phyloP scores from a whole-genome alignment of 2,797 vertebrate genomes.

The Gymnothorax reevesii region DNA sequence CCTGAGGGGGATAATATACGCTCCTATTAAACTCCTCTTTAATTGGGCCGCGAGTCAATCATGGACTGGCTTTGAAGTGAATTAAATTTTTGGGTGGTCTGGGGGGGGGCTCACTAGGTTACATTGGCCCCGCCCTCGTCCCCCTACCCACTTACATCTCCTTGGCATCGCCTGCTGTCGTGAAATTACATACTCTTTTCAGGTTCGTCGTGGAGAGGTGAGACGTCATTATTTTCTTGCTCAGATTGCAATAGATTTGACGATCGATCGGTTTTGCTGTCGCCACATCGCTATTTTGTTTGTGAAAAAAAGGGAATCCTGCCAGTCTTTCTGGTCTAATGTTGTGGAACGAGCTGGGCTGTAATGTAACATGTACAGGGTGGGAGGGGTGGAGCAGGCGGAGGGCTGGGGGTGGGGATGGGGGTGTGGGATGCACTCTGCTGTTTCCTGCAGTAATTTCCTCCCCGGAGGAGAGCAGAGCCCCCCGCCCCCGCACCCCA shows the following conservation, averaged over 20 bases:
- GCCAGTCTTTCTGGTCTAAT: background rate
- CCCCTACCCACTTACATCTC: background rate
- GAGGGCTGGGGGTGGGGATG: background rate
- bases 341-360: background rate
- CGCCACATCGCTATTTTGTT: background rate
- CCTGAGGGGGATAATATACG: conserved; percentile 97
- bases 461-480: background rate
- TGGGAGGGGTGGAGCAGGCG: background rate
- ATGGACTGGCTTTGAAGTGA: conserved; percentile 88
- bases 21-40: conserved; percentile 99
- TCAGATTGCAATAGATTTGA: background rate
- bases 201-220: background rate
- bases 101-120: conserved; percentile 59
- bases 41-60: conserved; percentile 98
- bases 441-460: background rate
- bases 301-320: background rate
- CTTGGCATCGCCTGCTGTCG: background rate
- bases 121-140: conserved; percentile 50
- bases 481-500: background rate
- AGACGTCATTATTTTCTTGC: background rate
- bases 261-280: background rate
- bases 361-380: background rate
- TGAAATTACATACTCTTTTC: background rate
- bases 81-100: conserved; percentile 82
- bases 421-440: too few relatives aligned